Conservation (phyloP, 1,140 invertebrate species). For the Apis mellifera region DNA sequence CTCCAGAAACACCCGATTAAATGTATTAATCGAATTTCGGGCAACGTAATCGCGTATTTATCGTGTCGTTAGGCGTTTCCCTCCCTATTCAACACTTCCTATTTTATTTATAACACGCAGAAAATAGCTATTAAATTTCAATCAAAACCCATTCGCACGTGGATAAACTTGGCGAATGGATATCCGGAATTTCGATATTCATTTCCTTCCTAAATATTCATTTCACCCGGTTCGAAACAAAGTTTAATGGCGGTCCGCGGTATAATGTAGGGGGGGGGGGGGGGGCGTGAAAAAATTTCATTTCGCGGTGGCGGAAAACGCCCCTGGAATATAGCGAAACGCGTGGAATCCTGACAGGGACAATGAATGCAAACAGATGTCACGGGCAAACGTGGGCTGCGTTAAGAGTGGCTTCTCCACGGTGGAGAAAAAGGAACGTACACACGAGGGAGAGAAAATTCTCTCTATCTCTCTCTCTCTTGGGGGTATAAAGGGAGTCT, state of each 20-base stretch:
- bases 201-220: background rate
- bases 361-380: constrained; percentile 36
- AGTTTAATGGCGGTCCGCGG: constrained; percentile 15
- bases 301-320: background rate
- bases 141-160: constrained; percentile 25
- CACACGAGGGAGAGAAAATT: background rate
- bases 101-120: background rate
- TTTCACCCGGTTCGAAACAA: background rate
- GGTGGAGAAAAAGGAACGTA: constrained; percentile 7
- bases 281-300: constrained; percentile 27
- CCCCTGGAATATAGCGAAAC: background rate
- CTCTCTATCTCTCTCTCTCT: background rate
- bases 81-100: background rate
- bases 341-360: constrained; percentile 14
- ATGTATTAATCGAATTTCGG: background rate
- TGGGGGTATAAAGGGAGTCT: background rate
- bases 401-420: constrained; percentile 34
- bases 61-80: background rate
- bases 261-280: background rate
- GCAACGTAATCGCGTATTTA: background rate
- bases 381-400: constrained; percentile 23
- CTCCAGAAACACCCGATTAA: background rate
- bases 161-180: background rate
- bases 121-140: constrained; percentile 32
- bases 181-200: background rate